Conservation (phyloP, 2,888 invertebrate species). For the Amiota mariae region DNA sequence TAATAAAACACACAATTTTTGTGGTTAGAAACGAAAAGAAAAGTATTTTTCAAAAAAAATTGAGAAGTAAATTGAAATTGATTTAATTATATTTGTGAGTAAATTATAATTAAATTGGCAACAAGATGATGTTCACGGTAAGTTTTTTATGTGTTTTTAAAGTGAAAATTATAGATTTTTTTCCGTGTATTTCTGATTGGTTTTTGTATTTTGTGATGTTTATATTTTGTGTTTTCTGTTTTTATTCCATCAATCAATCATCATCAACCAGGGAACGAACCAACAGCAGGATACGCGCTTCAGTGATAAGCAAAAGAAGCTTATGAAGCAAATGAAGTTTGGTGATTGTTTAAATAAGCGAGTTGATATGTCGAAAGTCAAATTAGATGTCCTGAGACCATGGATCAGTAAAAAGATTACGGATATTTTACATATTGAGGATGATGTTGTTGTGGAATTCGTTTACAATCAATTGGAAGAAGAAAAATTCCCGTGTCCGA, state of each 20-base stretch:
- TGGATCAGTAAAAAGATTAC: conserved; percentile 99
- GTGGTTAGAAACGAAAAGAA: conserved; percentile 18
- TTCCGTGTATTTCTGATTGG: neutral
- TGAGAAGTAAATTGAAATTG: neutral
- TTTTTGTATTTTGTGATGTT: neutral
- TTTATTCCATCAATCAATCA: conserved; percentile 56
- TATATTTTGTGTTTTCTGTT: neutral
- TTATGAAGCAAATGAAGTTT: conserved; percentile 99
- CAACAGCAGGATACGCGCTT: conserved; percentile 99
- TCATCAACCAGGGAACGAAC: conserved; percentile 87
- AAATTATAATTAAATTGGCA: neutral
- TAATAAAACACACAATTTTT: conserved; percentile 16
- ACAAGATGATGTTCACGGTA: conserved; percentile 71
- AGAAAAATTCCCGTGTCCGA: conserved; percentile 95
- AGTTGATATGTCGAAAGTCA: conserved; percentile 99
- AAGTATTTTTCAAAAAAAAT: conserved; percentile 1
- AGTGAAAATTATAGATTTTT: conserved; percentile 2
- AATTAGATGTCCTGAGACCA: conserved; percentile 97
- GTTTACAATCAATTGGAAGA: conserved; percentile 97
- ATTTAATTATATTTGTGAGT: too few species aligned
- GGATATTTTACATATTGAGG: conserved; percentile 96
- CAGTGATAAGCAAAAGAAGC: conserved; percentile 99
- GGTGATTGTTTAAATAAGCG: conserved; percentile 94
- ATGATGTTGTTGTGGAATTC: conserved; percentile 99
- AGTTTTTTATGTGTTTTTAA: conserved; percentile 43